These are phyloP conservation scores for Drosophila eugracilis DNA, from an alignment of 1,140 invertebrate species.

Conservation along the genomic window DNA sequence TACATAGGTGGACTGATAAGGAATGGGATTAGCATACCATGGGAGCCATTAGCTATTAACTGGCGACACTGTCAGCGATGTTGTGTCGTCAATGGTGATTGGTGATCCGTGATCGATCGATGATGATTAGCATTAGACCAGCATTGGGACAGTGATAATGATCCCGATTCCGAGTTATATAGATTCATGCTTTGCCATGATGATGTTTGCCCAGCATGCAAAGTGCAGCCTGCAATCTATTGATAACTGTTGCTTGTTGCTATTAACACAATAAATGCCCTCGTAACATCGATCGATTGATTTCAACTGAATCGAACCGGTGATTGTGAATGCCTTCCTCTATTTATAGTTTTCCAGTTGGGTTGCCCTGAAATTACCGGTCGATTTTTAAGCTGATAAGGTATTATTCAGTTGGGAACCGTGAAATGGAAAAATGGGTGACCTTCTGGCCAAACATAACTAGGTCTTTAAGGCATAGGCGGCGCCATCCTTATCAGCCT, in stretches of 20 bases:
- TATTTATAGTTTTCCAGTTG: slow-evolving; percentile 37
- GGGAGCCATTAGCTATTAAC: slow-evolving; percentile 34
- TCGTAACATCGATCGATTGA: slow-evolving; percentile 43
- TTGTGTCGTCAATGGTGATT: slow-evolving; percentile 45
- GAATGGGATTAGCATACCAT: slow-evolving; percentile 24
- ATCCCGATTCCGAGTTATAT: slow-evolving; percentile 4
- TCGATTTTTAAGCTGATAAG: slow-evolving; percentile 25
- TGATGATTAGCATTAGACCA: slow-evolving; percentile 25
- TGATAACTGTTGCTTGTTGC: slow-evolving; percentile 30
- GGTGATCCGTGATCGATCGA: slow-evolving; percentile 25
- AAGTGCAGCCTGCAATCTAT: slow-evolving; percentile 38
- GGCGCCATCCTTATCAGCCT: slow-evolving; percentile 21
- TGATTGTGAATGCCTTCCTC: slow-evolving; percentile 31
- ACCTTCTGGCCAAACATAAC: slow-evolving; percentile 43
- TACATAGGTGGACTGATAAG: slow-evolving; percentile 51
- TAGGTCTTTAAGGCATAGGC: slow-evolving; percentile 10
- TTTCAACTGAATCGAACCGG: slow-evolving; percentile 6
- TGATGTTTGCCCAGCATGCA: slow-evolving; percentile 44
- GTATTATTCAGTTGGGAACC: neutral
- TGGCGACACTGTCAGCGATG: slow-evolving; percentile 42
- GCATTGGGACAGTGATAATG: slow-evolving; percentile 29
- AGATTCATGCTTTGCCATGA: slow-evolving; percentile 41
- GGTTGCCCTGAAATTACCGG: slow-evolving; percentile 42
- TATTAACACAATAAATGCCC: slow-evolving; percentile 43
- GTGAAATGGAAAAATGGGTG: slow-evolving; percentile 18